These are phyloP conservation scores for Cheilosia soror DNA, from an alignment of 2,888 invertebrate genomes.

Conservation along the genomic window DNA sequence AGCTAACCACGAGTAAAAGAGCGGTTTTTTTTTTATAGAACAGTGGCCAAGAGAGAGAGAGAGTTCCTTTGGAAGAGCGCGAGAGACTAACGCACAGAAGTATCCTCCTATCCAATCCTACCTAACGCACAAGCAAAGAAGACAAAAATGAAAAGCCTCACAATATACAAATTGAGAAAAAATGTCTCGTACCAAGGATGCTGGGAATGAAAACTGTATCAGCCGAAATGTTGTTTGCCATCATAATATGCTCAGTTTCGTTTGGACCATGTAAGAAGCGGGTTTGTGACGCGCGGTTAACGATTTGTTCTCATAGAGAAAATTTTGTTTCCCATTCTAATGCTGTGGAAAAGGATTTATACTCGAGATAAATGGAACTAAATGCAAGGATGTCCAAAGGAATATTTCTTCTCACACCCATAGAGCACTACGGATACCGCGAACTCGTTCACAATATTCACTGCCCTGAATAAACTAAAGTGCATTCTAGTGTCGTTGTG, in stretches of 20 bases:
- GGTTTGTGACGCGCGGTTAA: conserved; percentile 71
- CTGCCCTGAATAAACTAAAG: conserved; percentile 3
- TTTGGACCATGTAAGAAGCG: conserved; percentile 74
- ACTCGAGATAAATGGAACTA: not conserved
- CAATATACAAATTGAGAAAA: conserved; percentile 28
- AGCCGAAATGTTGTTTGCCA: conserved; percentile 71
- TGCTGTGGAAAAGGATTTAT: not conserved
- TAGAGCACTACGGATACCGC: conserved; percentile 1
- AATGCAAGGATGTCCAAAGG: not conserved
- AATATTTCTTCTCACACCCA: not conserved
- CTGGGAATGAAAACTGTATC: conserved; percentile 72
- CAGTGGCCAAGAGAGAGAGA: conserved; percentile 1
- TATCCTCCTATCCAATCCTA: conserved; percentile 23
- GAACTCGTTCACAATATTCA: not conserved
- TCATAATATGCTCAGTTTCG: conserved; percentile 74
- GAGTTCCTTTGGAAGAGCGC: not conserved
- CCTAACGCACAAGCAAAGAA: conserved; percentile 58
- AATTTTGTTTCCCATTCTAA: conserved; percentile 14
- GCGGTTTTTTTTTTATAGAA: conserved; percentile 17
- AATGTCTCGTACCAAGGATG: conserved; percentile 54
- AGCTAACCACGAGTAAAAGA: conserved; percentile 32
- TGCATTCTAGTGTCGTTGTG: conserved; percentile 4
- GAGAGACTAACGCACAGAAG: conserved; percentile 46
- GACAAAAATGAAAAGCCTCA: conserved; percentile 27
- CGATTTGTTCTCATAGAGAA: conserved; percentile 19